Evolutionary conservation across 2,888 invertebrate species (phyloP).

Genomic region (Mesorhabditis spiculigera): DNA sequence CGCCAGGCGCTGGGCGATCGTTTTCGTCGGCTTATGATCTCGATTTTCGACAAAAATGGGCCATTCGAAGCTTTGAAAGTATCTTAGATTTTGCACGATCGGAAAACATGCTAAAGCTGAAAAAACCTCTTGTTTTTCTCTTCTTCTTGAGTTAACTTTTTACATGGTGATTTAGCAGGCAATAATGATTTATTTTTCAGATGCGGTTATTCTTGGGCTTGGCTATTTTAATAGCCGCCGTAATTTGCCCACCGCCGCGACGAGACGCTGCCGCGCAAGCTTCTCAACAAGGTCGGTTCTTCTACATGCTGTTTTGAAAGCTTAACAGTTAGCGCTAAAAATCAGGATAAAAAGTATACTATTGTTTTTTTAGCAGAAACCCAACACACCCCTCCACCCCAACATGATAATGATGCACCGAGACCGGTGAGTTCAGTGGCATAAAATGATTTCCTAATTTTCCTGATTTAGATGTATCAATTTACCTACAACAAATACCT

Average conservation of each 20-base stretch:
- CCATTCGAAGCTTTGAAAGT: too few relatives aligned
- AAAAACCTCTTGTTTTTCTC: too few relatives aligned
- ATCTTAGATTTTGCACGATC: too few relatives aligned
- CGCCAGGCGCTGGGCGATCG: too few relatives aligned
- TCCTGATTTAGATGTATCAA: constrained; percentile 44
- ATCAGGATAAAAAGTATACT: too few relatives aligned
- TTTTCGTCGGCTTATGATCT: too few relatives aligned
- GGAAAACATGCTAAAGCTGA: too few relatives aligned
- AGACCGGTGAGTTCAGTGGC: not conserved
- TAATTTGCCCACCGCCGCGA: not conserved
- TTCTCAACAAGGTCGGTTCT: not conserved
- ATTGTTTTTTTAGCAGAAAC: not conserved
- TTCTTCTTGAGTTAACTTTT: too few relatives aligned
- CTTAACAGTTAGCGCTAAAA: too few relatives aligned
- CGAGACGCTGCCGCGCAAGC: constrained; percentile 3
- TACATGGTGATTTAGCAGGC: too few relatives aligned
- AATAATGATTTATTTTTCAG: not conserved
- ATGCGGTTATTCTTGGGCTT: not conserved
- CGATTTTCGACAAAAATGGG: too few relatives aligned
- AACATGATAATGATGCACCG: not conserved
- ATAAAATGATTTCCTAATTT: not conserved
- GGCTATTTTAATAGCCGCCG: not conserved
- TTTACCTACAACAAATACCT: constrained; percentile 53
- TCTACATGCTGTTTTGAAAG: not conserved
- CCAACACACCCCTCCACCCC: not conserved